Percentiles rank a stretch among this genome's conserved stretches.
Evolutionary conservation across 1,140 invertebrate genomes (phyloP).

Genomic region (Ganaspis sp.): DNA sequence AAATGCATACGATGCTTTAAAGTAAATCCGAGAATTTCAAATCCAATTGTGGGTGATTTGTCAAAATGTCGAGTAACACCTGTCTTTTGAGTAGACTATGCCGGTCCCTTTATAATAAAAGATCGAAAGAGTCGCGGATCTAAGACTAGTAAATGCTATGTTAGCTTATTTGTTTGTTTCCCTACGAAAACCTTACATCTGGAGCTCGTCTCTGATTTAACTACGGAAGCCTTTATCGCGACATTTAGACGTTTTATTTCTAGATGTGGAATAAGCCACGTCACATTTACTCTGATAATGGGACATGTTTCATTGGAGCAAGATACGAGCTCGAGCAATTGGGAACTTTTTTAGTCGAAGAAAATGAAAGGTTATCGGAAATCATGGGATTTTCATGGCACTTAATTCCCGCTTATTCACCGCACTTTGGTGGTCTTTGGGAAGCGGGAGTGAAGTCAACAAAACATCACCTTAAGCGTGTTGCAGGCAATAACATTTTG

Average conservation of each 20-base stretch:
- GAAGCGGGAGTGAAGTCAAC: no score
- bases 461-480: no score
- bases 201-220: slow-evolving; percentile 3
- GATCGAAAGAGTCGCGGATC: slow-evolving; percentile 43
- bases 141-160: slow-evolving; percentile 40
- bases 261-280: slow-evolving; percentile 47
- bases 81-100: slow-evolving; percentile 65
- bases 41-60: slow-evolving; percentile 47
- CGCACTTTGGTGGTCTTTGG: no score
- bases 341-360: no score
- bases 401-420: no score
- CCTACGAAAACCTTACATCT: not conserved
- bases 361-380: no score
- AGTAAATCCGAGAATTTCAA: slow-evolving; percentile 27
- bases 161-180: slow-evolving; percentile 41
- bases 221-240: slow-evolving; percentile 54
- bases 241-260: slow-evolving; percentile 57
- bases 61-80: slow-evolving; percentile 25
- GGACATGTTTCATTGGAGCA: no score
- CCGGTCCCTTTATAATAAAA: slow-evolving; percentile 64
- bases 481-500: no score
- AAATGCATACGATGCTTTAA: slow-evolving; percentile 36
- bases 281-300: not conserved
- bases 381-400: no score
- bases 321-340: no score